A percentile compares a stretch with the other conserved stretches of the same genome.
Evolutionary conservation across 1,140 invertebrate species (phyloP).

Genomic region (Diachasma alloeum): DNA sequence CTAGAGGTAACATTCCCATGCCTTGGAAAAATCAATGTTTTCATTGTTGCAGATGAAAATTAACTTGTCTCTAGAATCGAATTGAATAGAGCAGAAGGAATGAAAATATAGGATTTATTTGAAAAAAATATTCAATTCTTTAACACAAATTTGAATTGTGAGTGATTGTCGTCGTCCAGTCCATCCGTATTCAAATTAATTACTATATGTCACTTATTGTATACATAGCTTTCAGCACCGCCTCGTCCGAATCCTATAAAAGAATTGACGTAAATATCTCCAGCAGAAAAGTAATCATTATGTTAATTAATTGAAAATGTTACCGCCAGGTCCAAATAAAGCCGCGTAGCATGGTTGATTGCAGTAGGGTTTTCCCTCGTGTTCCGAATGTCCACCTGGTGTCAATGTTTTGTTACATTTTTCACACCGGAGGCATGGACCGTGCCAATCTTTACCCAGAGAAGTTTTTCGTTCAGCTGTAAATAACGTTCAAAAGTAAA

Average conservation of each 20-base stretch:
- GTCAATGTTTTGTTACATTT: constrained; percentile 82
- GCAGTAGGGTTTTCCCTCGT: constrained; percentile 82
- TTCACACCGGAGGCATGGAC: constrained; percentile 76
- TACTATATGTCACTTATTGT: constrained; percentile 63
- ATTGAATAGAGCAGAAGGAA: not conserved
- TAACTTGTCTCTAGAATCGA: not conserved
- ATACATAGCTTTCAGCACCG: constrained; percentile 73
- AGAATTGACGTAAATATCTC: too few species aligned
- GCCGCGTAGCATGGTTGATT: constrained; percentile 79
- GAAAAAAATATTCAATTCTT: not conserved
- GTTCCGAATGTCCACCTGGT: constrained; percentile 76
- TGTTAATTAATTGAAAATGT: constrained; percentile 20
- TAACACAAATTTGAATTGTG: not conserved
- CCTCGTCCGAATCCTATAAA: constrained; percentile 71
- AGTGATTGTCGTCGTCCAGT: not conserved
- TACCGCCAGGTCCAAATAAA: constrained; percentile 77
- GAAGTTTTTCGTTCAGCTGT: constrained; percentile 81
- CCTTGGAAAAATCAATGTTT: not conserved
- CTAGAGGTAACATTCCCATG: not conserved
- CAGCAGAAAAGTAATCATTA: too few species aligned
- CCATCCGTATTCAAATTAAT: not conserved
- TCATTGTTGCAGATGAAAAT: too few species aligned
- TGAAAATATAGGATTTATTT: not conserved
- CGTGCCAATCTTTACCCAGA: constrained; percentile 83
- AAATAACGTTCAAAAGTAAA: too few species aligned